phyloP scores from a whole-genome alignment of 1,140 invertebrate genomes.

The Drosophila guanche region DNA sequence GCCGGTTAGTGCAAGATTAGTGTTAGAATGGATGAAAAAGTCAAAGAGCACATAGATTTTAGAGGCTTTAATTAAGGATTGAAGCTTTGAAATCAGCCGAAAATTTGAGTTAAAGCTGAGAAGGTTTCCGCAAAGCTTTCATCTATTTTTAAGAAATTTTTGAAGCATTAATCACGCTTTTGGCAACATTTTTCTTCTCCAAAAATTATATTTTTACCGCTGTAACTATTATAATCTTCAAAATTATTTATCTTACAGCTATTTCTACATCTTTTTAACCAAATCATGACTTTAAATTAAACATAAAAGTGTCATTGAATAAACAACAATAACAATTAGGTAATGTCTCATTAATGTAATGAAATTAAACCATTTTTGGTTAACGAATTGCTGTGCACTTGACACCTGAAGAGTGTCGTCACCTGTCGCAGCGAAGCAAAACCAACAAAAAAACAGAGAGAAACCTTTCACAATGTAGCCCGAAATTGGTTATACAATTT shows the following conservation, averaged over 20 bases:
- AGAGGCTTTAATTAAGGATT: conserved; percentile 2
- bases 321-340: conserved; percentile 16
- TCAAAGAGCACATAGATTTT: conserved; percentile 31
- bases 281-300: background rate
- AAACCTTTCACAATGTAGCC: conserved; percentile 41
- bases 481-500: conserved; percentile 49
- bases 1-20: conserved; percentile 54
- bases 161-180: no score
- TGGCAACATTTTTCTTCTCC: no score
- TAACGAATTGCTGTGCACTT: conserved; percentile 50
- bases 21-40: conserved; percentile 28
- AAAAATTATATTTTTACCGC: background rate
- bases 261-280: background rate
- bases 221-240: no score
- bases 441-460: background rate
- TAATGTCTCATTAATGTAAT: conserved; percentile 26
- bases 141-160: no score
- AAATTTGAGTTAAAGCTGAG: no score
- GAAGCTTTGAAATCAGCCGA: no score
- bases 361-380: conserved; percentile 32
- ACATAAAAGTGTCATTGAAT: background rate
- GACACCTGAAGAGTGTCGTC: conserved; percentile 59
- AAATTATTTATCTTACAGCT: background rate
- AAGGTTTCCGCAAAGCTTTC: no score
- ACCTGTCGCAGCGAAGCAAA: conserved; percentile 8